Conservation (phyloP, 2,797 vertebrate genomes). For the Simalia tracyae region DNA sequence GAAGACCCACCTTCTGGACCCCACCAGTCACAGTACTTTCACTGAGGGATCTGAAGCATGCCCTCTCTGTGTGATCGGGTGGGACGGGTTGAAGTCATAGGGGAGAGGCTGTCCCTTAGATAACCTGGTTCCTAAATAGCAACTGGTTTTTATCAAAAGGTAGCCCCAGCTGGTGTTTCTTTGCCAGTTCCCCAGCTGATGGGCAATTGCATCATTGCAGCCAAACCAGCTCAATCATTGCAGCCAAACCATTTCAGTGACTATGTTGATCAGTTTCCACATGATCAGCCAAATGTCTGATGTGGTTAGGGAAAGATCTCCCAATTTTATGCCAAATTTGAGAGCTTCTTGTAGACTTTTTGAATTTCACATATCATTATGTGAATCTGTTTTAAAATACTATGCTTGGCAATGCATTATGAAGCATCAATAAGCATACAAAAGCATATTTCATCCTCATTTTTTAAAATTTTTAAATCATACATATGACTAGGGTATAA, state of each 20-base stretch:
- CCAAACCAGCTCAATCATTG: neutral
- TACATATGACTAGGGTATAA: neutral
- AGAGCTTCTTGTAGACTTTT: neutral
- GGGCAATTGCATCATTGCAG: neutral
- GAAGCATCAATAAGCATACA: neutral
- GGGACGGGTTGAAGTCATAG: no score
- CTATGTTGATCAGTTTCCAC: neutral
- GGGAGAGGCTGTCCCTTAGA: no score
- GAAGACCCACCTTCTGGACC: no score
- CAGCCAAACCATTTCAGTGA: neutral
- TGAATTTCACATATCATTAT: neutral
- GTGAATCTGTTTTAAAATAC: neutral
- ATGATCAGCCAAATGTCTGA: neutral
- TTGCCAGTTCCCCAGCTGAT: slow-evolving; percentile 5
- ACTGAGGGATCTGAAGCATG: no score
- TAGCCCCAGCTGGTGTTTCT: neutral
- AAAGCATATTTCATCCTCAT: neutral
- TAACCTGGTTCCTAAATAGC: slow-evolving; percentile 10
- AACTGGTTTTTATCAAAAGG: slow-evolving; percentile 8
- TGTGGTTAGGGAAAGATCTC: neutral
- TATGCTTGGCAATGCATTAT: neutral
- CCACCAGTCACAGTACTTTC: no score
- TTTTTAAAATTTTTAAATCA: neutral
- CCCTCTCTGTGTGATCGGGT: no score
- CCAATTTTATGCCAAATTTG: neutral